Evolutionary conservation across 1,140 invertebrate genomes (phyloP), one percentile per base, ranked within the genome.

Genomic region (Sminthurides bifidus): DNA sequence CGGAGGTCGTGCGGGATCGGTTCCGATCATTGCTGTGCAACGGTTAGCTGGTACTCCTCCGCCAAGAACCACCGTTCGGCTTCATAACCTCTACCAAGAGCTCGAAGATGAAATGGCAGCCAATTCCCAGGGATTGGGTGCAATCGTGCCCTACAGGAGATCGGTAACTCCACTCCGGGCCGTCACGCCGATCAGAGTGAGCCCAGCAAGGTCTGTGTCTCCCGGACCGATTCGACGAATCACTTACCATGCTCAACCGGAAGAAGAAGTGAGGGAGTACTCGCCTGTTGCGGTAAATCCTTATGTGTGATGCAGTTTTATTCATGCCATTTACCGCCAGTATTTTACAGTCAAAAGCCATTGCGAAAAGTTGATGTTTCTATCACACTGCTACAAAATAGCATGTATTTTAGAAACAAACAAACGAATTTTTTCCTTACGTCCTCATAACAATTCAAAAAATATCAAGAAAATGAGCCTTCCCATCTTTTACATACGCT

Each of bases 81-180:
- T 49, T 3, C 5, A 33, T n/a, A 19, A 33, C 5, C 17, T 49
- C 3, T 49, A 49, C 29, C 21, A 14, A 14, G 46, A 49, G 29
- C 21, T 49, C n/a, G 46, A 49, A 33, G 46, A 49, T 33, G 46
- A 49, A 8, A 19, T 49, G 3, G 46, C 46, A 30, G 31, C 29
- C 12, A n/a, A 3, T n/a, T 17, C 8, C 24, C 44, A 48, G 21
- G 24, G 44, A 6, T 6, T 49, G 6, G 41, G 41, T 10, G 41
- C 41, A 6, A 6, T 43, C 8, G 26, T 49, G 4, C 46, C 46
- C 23, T 49, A 6, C 23, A 8, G 44, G 5, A 30, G 46, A 17
- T 33, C 27, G n/a, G 46, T 49, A 3, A 49, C 46, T 3, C 43
- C 43, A 4, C 5, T 45, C 5, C 14, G 43, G 5, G 43, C 21